phyloP scores from a whole-genome alignment of 2,797 vertebrate species.

The Hemibagrus guttatus region DNA sequence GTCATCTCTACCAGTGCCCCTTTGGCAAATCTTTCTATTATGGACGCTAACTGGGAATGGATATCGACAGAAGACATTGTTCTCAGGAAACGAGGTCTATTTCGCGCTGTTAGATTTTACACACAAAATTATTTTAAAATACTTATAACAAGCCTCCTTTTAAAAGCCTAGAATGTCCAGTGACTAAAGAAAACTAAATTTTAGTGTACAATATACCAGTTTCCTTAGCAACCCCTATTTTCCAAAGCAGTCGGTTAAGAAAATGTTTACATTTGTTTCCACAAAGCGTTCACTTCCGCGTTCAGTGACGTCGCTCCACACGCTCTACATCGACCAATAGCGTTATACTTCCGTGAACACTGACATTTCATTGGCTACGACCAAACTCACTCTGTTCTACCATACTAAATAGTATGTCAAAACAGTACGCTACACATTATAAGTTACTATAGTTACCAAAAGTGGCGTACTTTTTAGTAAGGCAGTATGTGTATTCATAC shows the following conservation, averaged over 20 bases:
- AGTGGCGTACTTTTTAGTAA: neutral
- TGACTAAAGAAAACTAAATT: neutral
- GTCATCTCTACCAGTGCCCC: constrained; percentile 56
- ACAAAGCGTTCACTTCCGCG: constrained; percentile 32
- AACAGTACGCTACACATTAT: neutral
- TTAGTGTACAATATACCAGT: too few relatives aligned
- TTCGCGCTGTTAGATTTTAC: neutral
- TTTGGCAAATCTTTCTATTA: constrained; percentile 56
- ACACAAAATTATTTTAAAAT: neutral
- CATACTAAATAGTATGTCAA: neutral
- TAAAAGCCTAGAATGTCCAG: neutral
- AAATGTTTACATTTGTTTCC: constrained; percentile 52
- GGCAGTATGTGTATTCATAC: neutral
- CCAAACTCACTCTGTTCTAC: neutral
- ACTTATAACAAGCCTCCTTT: neutral
- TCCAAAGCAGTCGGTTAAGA: neutral
- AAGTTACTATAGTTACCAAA: neutral
- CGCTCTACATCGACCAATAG: constrained; percentile 27
- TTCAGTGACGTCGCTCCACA: constrained; percentile 7
- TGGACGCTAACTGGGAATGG: constrained; percentile 54
- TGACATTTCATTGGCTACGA: neutral
- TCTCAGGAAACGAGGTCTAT: neutral
- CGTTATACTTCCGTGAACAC: neutral
- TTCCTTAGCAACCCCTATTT: too few relatives aligned
- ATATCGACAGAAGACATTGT: constrained; percentile 55